These are phyloP conservation scores for Leptinotarsa peninsularis DNA, from an alignment of 2,888 invertebrate species.

Conservation along the genomic window DNA sequence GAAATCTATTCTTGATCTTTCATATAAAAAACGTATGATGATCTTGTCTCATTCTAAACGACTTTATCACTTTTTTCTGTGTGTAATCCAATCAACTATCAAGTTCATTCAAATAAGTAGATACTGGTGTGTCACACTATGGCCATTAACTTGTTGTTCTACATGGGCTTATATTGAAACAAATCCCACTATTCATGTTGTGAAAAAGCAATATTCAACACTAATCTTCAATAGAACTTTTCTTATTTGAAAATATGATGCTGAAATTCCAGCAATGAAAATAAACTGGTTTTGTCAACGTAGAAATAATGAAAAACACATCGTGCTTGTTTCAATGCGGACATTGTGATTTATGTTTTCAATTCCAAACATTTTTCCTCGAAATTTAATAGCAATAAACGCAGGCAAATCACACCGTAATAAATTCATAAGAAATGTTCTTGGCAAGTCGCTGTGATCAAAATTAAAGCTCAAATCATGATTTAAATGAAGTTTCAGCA, in stretches of 20 bases:
- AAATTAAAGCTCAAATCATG: conserved; percentile 12
- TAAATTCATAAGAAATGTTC: conserved; percentile 10
- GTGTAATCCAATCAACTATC: too few relatives aligned
- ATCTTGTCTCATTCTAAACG: too few relatives aligned
- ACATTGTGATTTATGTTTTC: conserved; percentile 6
- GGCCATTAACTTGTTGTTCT: too few relatives aligned
- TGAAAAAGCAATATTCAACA: neutral
- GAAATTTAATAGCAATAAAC: conserved; percentile 4
- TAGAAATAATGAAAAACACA: neutral
- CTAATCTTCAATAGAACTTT: too few relatives aligned
- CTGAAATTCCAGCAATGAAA: neutral
- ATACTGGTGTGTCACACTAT: too few relatives aligned
- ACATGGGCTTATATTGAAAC: too few relatives aligned
- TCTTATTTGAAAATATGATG: neutral
- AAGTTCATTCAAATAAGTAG: too few relatives aligned
- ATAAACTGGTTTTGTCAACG: neutral
- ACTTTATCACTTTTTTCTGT: too few relatives aligned
- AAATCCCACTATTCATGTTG: neutral
- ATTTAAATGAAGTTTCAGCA: neutral
- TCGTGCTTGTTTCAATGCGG: neutral
- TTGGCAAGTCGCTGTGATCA: conserved; percentile 5
- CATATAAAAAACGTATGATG: too few relatives aligned
- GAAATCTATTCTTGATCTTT: too few relatives aligned
- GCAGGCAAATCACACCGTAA: neutral
- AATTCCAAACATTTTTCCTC: neutral